Evolutionary conservation across 2,888 invertebrate species (phyloP), one percentile per base, ranked within the genome.

Genomic region (Pegoplata infirma): DNA sequence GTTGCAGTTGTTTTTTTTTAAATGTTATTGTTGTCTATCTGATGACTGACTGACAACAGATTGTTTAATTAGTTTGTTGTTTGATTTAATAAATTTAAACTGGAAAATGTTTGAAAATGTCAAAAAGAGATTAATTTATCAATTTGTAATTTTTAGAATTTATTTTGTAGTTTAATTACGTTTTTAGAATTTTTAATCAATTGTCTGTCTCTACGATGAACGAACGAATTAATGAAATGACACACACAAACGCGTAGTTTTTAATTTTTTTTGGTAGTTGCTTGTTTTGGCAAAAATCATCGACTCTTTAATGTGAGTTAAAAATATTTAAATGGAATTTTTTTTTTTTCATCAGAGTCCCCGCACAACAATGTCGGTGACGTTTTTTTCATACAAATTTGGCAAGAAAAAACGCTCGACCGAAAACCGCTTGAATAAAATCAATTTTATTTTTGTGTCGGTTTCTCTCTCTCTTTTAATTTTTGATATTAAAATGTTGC

Each of bases 171-270:
- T 55, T 53, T 47, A 68, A 49, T 49, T 69, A 74, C 66, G 74
- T 58, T 74, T 61, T 23, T 17, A 47, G 78, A 78, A 78, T 78
- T 55, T 69, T 49, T 55, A 78, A 72, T 16, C 14, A 67, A 56
- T 55, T 36, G 44, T 40, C 32, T 66, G 32, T 25, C n/a, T n/a
- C n/a, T n/a, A 58, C 56, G 25, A n/a, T n/a, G n/a, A n/a, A n/a
- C n/a, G n/a, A n/a, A n/a, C n/a, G n/a, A n/a, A n/a, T n/a, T n/a
- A 5, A 51, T 51, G 25, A 25, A 6, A 25, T 25, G 25, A 25
- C 25, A 40, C 58, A 73, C 58, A 66, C 66, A n/a, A n/a, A n/a
- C n/a, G n/a, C n/a, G 72, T 63, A 72, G 4, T 49, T 10, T 12
- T 21, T 49, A 40, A 40, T 2, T 32, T 32, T 10, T 32, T 46